Conservation (phyloP, 1,140 invertebrate species). For the Ceratoteleas bidentatus region DNA sequence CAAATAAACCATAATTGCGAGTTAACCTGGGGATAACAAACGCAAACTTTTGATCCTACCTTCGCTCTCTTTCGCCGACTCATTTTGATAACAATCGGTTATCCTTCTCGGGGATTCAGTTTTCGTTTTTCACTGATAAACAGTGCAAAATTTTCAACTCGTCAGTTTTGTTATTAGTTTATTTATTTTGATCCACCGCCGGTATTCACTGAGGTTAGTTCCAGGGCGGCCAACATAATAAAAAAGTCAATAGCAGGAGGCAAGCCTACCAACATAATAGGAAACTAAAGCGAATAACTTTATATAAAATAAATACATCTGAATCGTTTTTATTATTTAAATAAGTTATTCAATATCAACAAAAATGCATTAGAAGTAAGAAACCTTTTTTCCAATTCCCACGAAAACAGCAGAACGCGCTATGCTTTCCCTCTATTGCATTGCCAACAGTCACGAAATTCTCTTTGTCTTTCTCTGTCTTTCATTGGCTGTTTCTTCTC, state of each 20-base stretch:
- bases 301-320: too few relatives aligned
- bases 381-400: too few relatives aligned
- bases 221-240: conserved; percentile 25
- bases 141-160: conserved; percentile 38
- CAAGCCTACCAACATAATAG: not conserved
- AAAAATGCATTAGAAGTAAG: too few relatives aligned
- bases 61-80: conserved; percentile 86
- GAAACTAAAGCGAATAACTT: not conserved
- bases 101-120: conserved; percentile 1
- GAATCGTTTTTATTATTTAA: not conserved
- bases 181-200: conserved; percentile 78
- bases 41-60: conserved; percentile 73
- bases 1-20: conserved; percentile 17
- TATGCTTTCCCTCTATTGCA: too few relatives aligned
- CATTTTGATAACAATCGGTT: conserved; percentile 79
- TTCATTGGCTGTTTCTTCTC: too few relatives aligned
- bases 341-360: too few relatives aligned
- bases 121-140: conserved; percentile 6
- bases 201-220: conserved; percentile 62
- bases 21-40: not conserved
- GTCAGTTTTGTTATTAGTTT: conserved; percentile 68
- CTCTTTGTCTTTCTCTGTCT: too few relatives aligned
- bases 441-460: too few relatives aligned
- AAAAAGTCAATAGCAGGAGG: not conserved
- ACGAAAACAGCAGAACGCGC: too few relatives aligned